Conservation (phyloP, 2,113 vertebrate genomes). For the Stigmatopora nigra region DNA sequence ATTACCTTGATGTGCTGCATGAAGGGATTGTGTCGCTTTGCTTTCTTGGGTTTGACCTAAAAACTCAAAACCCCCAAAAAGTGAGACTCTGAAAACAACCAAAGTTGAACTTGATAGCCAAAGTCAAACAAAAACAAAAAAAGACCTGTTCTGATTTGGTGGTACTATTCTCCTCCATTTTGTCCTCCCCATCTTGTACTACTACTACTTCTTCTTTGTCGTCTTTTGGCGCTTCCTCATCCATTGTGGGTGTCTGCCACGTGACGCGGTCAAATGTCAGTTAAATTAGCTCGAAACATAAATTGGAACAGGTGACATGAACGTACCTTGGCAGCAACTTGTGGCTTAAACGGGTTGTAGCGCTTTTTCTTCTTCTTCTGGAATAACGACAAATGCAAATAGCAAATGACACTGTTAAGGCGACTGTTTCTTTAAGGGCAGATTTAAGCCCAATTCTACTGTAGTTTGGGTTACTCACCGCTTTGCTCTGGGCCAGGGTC, state of each 20-base stretch:
- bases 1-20: constrained; percentile 56
- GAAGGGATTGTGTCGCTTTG: constrained; percentile 54
- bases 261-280: neutral
- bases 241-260: constrained; percentile 25
- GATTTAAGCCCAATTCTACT: too few relatives aligned
- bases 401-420: neutral
- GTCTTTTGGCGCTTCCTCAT: constrained; percentile 42
- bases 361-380: constrained; percentile 37
- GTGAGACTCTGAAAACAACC: neutral
- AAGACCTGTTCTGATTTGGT: constrained; percentile 30
- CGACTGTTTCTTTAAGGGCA: neutral
- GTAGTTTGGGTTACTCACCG: constrained; percentile 14
- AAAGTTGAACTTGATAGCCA: neutral
- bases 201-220: constrained; percentile 24
- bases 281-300: neutral
- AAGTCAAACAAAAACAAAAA: neutral
- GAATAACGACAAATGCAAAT: neutral
- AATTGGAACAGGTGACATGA: neutral
- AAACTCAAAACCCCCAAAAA: constrained; percentile 9
- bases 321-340: constrained; percentile 21
- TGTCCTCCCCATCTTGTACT: constrained; percentile 30
- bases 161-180: constrained; percentile 21
- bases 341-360: constrained; percentile 36
- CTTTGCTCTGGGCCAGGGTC: constrained; percentile 15
- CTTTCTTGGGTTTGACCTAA: constrained; percentile 46